Percentiles rank a stretch among this genome's conserved stretches.
phyloP scores from a whole-genome alignment of 2,888 invertebrate species.

The Pomacea canaliculata region DNA sequence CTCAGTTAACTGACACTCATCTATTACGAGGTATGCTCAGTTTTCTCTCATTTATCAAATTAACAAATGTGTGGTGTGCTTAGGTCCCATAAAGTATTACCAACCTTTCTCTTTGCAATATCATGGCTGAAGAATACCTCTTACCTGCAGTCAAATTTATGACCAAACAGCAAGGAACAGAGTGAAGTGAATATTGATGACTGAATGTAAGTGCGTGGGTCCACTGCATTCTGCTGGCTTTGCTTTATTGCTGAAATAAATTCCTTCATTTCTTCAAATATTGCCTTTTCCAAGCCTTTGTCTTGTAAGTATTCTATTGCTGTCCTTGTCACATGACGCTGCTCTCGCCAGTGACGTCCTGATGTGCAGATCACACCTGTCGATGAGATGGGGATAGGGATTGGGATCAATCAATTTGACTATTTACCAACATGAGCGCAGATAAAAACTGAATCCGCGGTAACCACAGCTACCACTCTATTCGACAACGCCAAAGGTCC shows the following conservation, averaged over 20 bases:
- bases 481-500: too few species aligned
- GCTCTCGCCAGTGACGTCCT: conserved; percentile 33
- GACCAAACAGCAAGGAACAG: conserved; percentile 17
- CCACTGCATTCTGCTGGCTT: conserved; percentile 22
- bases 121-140: too few species aligned
- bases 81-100: too few species aligned
- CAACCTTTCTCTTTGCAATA: too few species aligned
- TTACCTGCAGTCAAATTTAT: conserved; percentile 16
- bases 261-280: conserved; percentile 2
- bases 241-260: conserved; percentile 24
- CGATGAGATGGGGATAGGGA: not conserved
- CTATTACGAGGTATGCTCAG: too few species aligned
- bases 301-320: conserved; percentile 21
- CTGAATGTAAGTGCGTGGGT: conserved; percentile 13
- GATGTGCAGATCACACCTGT: conserved; percentile 35
- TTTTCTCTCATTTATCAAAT: too few species aligned
- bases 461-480: not conserved
- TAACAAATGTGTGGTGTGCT: too few species aligned
- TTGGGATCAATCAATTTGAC: not conserved
- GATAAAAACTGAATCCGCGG: not conserved
- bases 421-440: not conserved
- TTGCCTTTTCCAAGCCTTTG: conserved; percentile 1
- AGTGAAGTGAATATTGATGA: conserved; percentile 17
- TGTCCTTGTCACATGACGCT: conserved; percentile 27
- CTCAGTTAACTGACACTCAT: too few species aligned